A percentile compares a stretch with the other conserved stretches of the same genome.
These are phyloP conservation scores for Petromus typicus DNA, from an alignment of 2,113 vertebrate genomes.

Conservation along the genomic window DNA sequence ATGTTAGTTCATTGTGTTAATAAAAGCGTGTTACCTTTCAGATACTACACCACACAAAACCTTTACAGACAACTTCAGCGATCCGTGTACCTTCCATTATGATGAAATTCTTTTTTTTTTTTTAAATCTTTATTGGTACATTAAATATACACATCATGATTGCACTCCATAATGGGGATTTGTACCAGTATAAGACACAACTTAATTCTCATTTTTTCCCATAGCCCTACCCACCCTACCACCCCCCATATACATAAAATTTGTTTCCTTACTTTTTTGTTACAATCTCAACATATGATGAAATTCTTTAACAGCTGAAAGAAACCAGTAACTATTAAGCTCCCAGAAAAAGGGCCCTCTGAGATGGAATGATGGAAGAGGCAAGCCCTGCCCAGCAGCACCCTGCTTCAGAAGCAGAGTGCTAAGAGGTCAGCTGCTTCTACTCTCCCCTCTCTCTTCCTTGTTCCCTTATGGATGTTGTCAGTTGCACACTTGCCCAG, in stretches of 20 bases:
- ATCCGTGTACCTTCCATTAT: neutral
- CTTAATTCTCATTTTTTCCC: too few relatives aligned
- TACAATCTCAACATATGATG: too few relatives aligned
- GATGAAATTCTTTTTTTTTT: too few relatives aligned
- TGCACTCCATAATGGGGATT: too few relatives aligned
- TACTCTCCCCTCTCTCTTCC: too few relatives aligned
- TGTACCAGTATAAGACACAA: too few relatives aligned
- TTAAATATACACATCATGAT: too few relatives aligned
- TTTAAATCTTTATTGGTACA: too few relatives aligned
- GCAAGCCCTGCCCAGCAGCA: neutral
- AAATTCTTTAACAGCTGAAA: neutral
- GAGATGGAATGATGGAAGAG: neutral
- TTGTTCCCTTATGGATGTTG: neutral
- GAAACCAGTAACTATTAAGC: neutral
- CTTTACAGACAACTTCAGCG: neutral
- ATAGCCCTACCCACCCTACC: too few relatives aligned
- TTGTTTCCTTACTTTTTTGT: too few relatives aligned
- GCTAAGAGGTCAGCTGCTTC: neutral
- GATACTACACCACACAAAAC: neutral
- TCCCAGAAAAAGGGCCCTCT: neutral
- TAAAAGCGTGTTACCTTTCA: slow-evolving; percentile 12
- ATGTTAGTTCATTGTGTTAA: neutral
- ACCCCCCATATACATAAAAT: too few relatives aligned
- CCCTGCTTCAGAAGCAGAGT: neutral
- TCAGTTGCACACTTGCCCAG: neutral